Evolutionary conservation across 2,113 vertebrate species (phyloP).

Genomic region (Strigops habroptila): DNA sequence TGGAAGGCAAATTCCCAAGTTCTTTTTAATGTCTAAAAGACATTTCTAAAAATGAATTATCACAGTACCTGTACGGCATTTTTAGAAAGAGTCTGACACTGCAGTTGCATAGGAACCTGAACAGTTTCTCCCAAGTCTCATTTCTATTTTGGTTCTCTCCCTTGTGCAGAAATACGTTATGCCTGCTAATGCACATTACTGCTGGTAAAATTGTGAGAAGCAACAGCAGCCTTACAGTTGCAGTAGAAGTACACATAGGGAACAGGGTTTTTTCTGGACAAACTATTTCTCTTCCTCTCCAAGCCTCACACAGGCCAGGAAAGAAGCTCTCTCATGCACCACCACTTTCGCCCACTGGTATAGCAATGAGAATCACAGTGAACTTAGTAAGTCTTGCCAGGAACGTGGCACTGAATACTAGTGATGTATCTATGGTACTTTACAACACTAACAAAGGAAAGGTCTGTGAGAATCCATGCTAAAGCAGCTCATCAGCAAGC

Average conservation of each 20-base stretch:
- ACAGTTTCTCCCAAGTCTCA: not conserved
- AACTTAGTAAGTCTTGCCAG: not conserved
- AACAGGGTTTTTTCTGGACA: not conserved
- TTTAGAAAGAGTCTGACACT: not conserved
- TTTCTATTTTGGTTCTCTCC: not conserved
- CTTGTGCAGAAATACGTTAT: not conserved
- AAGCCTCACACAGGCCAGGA: not conserved
- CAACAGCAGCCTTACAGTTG: not conserved
- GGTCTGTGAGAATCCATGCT: not conserved
- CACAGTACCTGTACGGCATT: not conserved
- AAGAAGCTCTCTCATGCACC: not conserved
- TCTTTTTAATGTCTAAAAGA: not conserved
- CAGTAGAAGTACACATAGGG: not conserved
- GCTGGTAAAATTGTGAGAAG: not conserved
- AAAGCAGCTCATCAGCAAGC: not conserved
- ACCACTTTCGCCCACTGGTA: not conserved
- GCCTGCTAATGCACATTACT: not conserved
- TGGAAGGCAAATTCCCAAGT: not conserved
- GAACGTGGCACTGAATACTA: not conserved
- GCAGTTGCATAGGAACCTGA: not conserved
- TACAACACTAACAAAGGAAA: not conserved
- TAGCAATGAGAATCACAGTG: not conserved
- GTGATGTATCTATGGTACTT: not conserved
- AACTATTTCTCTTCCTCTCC: not conserved
- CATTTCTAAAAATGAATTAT: not conserved